Evolutionary conservation across 2,113 vertebrate species (phyloP).

Genomic region (Cryptotis parvus): DNA sequence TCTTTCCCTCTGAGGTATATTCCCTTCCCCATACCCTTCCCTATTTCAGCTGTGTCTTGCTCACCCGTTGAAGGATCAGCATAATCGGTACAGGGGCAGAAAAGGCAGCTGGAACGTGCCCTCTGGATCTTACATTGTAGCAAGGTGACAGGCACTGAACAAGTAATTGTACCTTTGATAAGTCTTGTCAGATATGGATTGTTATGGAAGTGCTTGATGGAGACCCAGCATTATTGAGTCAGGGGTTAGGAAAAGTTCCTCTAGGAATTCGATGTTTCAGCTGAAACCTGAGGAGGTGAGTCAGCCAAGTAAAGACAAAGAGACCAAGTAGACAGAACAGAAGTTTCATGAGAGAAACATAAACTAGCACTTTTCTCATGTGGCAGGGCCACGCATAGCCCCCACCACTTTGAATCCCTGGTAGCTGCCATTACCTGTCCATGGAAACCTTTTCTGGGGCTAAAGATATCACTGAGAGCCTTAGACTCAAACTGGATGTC

Average conservation of each 20-base stretch:
- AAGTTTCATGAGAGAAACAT: slow-evolving; percentile 26
- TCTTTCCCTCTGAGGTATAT: slow-evolving; percentile 14
- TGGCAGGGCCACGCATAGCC: neutral
- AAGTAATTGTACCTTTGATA: neutral
- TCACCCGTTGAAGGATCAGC: slow-evolving; percentile 4
- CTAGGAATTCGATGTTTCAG: neutral
- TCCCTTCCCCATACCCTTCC: neutral
- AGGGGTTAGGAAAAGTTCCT: slow-evolving; percentile 1
- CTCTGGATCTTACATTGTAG: neutral
- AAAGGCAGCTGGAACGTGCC: neutral
- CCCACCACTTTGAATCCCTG: neutral
- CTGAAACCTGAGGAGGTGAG: slow-evolving; percentile 22
- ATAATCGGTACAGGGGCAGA: neutral
- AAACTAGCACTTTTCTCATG: neutral
- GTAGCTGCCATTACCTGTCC: neutral
- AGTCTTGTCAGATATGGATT: slow-evolving; percentile 35
- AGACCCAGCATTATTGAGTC: neutral
- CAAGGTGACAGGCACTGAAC: neutral
- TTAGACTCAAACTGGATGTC: too few relatives aligned
- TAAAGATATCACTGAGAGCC: neutral
- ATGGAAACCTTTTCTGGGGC: neutral
- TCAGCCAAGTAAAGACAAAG: slow-evolving; percentile 19
- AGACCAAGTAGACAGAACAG: neutral
- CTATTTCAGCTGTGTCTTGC: neutral
- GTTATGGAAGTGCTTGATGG: neutral